phyloP scores from a whole-genome alignment of 2,797 vertebrate species.

The Gallinago nigripennis region DNA sequence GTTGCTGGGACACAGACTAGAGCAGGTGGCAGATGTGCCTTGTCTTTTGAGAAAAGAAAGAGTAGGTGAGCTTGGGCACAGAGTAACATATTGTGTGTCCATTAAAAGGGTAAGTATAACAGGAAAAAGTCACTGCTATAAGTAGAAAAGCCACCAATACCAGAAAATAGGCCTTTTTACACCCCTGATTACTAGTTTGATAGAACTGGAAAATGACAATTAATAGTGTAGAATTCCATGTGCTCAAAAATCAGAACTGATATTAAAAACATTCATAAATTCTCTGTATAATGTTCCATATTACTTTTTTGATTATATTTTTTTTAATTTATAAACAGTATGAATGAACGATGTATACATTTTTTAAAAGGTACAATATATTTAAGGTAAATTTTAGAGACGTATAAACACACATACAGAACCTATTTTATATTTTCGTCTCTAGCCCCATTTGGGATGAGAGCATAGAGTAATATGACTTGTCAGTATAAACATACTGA shows the following conservation, averaged over 20 bases:
- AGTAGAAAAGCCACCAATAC: slow-evolving; percentile 44
- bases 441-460: neutral
- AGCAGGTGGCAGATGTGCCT: slow-evolving; percentile 94
- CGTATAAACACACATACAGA: no score
- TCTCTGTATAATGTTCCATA: neutral
- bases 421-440: neutral
- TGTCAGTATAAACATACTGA: neutral
- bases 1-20: slow-evolving; percentile 88
- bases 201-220: neutral
- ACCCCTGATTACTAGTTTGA: slow-evolving; percentile 3
- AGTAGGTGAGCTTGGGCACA: slow-evolving; percentile 84
- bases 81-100: slow-evolving; percentile 78
- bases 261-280: neutral
- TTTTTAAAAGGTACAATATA: neutral
- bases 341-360: neutral
- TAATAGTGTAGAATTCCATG: neutral
- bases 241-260: neutral
- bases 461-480: neutral
- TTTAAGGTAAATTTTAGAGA: neutral
- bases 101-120: slow-evolving; percentile 75
- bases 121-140: slow-evolving; percentile 59
- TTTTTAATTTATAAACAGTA: neutral
- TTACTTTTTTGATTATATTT: neutral
- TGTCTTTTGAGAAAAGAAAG: slow-evolving; percentile 88
- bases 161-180: slow-evolving; percentile 30